Evolutionary conservation across 2,797 vertebrate genomes (phyloP).

Genomic region (Lepidocolaptes lacrymiger): DNA sequence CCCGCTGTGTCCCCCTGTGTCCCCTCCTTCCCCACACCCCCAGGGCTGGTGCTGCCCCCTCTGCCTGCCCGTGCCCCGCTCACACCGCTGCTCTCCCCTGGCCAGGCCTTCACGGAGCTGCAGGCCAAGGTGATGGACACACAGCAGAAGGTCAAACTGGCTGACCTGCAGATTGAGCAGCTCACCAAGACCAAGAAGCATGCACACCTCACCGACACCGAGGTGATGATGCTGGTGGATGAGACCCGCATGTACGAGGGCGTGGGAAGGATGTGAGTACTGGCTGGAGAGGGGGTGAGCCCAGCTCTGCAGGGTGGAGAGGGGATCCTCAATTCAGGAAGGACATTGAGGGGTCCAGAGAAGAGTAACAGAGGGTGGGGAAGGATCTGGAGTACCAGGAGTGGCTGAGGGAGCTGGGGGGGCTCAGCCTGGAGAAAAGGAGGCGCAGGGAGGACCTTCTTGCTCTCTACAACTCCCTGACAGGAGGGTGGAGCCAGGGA

Average conservation of each 20-base stretch:
- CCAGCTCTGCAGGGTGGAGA: rapidly evolving
- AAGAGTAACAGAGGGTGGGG: background rate
- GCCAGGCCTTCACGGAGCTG: constrained; percentile 91
- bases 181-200: constrained; percentile 91
- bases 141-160: constrained; percentile 94
- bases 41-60: background rate
- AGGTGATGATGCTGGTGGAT: constrained; percentile 85
- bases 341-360: background rate
- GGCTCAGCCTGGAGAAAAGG: background rate
- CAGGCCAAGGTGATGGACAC: constrained; percentile 96
- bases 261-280: constrained; percentile 93
- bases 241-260: constrained; percentile 94
- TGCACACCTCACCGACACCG: constrained; percentile 87
- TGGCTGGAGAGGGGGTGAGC: background rate
- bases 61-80: background rate
- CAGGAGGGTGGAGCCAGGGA: background rate
- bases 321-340: rapidly evolving
- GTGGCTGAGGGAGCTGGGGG: background rate
- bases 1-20: too few relatives aligned
- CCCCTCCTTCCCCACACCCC: too few relatives aligned
- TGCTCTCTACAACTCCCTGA: background rate
- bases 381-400: background rate
- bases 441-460: background rate
- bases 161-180: constrained; percentile 95
- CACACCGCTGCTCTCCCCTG: background rate